A percentile compares a stretch with the other conserved stretches of the same genome.
These are phyloP conservation scores for Ammodytes dubius DNA, from an alignment of 2,113 vertebrate species.

Conservation along the genomic window DNA sequence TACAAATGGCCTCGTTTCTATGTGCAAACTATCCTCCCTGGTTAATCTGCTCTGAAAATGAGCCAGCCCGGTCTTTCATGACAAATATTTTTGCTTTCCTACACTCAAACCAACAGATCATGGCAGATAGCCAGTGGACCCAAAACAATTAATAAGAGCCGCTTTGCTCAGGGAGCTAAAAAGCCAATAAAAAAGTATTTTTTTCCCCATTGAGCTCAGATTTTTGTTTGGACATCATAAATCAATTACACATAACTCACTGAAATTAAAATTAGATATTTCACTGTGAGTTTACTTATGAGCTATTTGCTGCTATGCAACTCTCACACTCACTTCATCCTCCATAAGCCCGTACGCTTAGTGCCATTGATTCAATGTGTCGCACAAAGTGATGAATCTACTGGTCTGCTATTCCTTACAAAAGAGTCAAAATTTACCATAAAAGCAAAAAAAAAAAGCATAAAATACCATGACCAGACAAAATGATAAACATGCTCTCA, in stretches of 20 bases:
- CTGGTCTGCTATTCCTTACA: neutral
- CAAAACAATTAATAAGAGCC: slow-evolving; percentile 80
- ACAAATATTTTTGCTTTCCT: slow-evolving; percentile 77
- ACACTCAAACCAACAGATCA: slow-evolving; percentile 77
- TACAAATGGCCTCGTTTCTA: slow-evolving; percentile 73
- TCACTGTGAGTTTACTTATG: slow-evolving; percentile 12
- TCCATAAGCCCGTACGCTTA: slow-evolving; percentile 3
- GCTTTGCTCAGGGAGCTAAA: slow-evolving; percentile 72
- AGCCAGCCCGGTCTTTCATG: slow-evolving; percentile 77
- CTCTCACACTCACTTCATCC: slow-evolving; percentile 28
- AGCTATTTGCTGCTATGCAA: slow-evolving; percentile 23
- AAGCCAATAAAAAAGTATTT: slow-evolving; percentile 69
- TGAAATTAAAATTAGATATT: slow-evolving; percentile 58
- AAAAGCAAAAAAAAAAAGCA: slow-evolving; percentile 10
- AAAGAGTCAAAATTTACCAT: slow-evolving; percentile 22
- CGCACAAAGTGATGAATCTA: neutral
- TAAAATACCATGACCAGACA: neutral
- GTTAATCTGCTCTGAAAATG: slow-evolving; percentile 75
- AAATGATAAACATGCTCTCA: neutral
- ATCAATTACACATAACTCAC: slow-evolving; percentile 69
- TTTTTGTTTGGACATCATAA: slow-evolving; percentile 73
- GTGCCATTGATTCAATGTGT: slow-evolving; percentile 7
- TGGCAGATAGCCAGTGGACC: slow-evolving; percentile 77
- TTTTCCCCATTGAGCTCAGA: slow-evolving; percentile 42
- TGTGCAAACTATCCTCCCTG: slow-evolving; percentile 74